Evolutionary conservation across 92 coral and sea anemone genomes (phyloP), one percentile per base, ranked within the genome.

Genomic region (Zoanthus gigantus): DNA sequence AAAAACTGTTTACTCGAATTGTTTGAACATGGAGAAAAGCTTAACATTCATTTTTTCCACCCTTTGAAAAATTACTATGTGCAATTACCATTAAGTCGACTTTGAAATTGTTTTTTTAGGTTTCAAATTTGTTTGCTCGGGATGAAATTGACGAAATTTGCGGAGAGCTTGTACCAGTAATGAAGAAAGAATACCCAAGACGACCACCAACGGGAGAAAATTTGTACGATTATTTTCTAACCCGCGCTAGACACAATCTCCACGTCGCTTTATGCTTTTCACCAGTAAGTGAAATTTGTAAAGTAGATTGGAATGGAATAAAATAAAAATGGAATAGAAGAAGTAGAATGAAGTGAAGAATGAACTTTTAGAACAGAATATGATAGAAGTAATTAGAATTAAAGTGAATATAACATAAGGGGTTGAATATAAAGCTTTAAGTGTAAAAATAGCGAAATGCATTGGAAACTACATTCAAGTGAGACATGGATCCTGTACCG

Each of bases 171-270:
- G 95, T 96, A 44, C 98, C 98, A 30, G 94, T 96, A 75, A 96
- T 96, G 98, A 96, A 96, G 85, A 96, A 95, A 61, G 98, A 96
- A 75, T 95, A 84, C 90, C 98, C 98, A 52, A 93, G 98, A 80
- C 90, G 98, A 82, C 98, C 98, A 66, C 98, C 98, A 45, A 92
- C 98, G 76, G 98, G 98, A 47, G 98, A 96, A 60, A 96, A 96
- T 71, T 86, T 96, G 87, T 96, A 96, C 86, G 96, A 96, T 74
- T 96, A 96, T 83, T 96, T 96, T 93, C 86, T 96, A 79, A 96
- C 96, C 65, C 98, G 98, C 6, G 98, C 98, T 8, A 96, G 91
- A 68, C 98, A 94, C 80, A 95, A 96, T 69, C 90, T 96, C 16
- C 98, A 96, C 79, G 98, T 96, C 2, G 98, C 93, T 9, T 82